Percentiles rank a stretch among this genome's conserved stretches.
These are phyloP conservation scores for Catharus minimus DNA, from an alignment of 2,113 vertebrate genomes.

Conservation along the genomic window DNA sequence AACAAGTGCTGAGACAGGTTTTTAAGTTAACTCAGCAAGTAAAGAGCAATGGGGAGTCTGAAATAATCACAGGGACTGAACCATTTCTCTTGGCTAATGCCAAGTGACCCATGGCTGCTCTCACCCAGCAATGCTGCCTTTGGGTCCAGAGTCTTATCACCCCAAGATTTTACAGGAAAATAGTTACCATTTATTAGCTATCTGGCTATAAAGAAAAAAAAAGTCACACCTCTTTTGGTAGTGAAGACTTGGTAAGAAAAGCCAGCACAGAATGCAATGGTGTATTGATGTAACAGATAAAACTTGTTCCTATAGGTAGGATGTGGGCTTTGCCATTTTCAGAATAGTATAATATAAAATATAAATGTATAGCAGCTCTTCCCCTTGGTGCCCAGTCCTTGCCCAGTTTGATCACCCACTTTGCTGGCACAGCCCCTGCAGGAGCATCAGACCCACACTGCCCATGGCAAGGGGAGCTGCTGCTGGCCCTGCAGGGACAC, in stretches of 20 bases:
- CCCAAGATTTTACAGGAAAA: background rate
- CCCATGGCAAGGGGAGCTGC: background rate
- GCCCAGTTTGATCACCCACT: rapidly evolving
- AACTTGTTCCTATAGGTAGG: background rate
- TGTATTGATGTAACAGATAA: background rate
- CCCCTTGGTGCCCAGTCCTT: background rate
- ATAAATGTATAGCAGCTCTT: background rate
- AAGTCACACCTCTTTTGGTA: background rate
- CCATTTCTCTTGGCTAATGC: background rate
- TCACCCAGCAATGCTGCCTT: background rate
- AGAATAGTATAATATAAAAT: rapidly evolving
- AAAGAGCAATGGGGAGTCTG: background rate
- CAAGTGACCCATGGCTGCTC: background rate
- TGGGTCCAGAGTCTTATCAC: background rate
- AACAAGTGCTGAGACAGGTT: conserved; percentile 6
- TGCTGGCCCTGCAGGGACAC: background rate
- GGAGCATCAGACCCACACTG: rapidly evolving
- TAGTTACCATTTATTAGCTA: background rate
- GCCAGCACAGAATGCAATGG: background rate
- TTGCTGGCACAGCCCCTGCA: background rate
- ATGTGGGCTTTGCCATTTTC: background rate
- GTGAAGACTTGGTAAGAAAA: background rate
- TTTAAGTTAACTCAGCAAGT: background rate
- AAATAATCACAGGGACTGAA: background rate
- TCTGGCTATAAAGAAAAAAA: background rate